Percentiles rank a stretch among this genome's conserved stretches.
Conservation (phyloP, 2,113 vertebrate species). For the Cephalophus harveyi region DNA sequence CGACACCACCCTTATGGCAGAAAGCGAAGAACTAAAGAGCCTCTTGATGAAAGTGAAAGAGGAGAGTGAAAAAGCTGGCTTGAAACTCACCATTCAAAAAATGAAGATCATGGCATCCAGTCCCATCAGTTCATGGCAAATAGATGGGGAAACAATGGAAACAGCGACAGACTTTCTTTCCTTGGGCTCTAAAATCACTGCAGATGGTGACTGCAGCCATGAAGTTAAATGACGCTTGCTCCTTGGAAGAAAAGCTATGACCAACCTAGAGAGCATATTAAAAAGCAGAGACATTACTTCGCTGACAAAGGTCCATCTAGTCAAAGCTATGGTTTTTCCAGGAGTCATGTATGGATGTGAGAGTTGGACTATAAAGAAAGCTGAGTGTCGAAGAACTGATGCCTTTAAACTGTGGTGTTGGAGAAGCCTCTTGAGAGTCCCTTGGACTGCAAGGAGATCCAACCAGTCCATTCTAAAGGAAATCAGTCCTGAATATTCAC, state of each 20-base stretch:
- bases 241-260: not conserved
- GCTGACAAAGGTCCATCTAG: not conserved
- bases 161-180: not conserved
- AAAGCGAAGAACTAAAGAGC: not conserved
- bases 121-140: not conserved
- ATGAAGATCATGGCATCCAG: not conserved
- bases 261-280: not conserved
- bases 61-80: not conserved
- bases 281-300: not conserved
- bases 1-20: not conserved
- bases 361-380: not conserved
- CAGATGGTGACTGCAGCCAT: not conserved
- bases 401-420: not conserved
- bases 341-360: not conserved
- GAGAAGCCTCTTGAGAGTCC: not conserved
- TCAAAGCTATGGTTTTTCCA: not conserved
- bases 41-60: not conserved
- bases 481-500: not conserved
- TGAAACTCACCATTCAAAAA: not conserved
- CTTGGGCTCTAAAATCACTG: not conserved
- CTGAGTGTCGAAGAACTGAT: rapidly evolving
- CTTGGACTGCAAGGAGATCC: not conserved
- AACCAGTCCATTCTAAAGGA: not conserved
- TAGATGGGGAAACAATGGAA: not conserved
- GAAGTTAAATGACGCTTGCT: not conserved